A percentile compares a stretch with the other conserved stretches of the same genome.
Conservation (phyloP, 2,113 vertebrate species). For the Fukomys damarensis region DNA sequence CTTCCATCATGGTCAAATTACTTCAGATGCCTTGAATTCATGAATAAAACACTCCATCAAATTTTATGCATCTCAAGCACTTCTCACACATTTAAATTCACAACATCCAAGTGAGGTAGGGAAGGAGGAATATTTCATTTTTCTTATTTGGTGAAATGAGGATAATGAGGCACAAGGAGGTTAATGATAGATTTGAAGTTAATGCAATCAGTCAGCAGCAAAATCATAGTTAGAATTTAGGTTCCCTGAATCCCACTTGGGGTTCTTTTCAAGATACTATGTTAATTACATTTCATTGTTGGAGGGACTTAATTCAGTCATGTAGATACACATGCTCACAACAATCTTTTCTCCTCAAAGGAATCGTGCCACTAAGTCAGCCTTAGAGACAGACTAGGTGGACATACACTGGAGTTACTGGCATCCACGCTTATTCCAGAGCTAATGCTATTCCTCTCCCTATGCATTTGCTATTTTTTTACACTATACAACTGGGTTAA, state of each 20-base stretch:
- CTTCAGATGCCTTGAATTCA: conserved; percentile 80
- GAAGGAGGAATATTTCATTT: conserved; percentile 80
- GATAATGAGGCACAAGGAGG: conserved; percentile 81
- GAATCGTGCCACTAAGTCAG: conserved; percentile 45
- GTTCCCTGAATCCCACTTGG: conserved; percentile 70
- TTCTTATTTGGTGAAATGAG: conserved; percentile 82
- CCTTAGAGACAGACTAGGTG: not conserved
- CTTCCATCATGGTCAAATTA: conserved; percentile 79
- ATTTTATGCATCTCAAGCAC: conserved; percentile 81
- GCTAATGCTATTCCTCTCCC: not conserved
- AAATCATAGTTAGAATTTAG: conserved; percentile 72
- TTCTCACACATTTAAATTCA: conserved; percentile 82
- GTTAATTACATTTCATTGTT: conserved; percentile 62
- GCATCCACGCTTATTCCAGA: not conserved
- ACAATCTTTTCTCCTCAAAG: not conserved
- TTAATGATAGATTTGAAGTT: conserved; percentile 82
- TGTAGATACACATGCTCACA: conserved; percentile 56
- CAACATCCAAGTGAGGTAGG: conserved; percentile 76
- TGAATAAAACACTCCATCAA: conserved; percentile 82
- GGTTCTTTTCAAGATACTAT: conserved; percentile 62
- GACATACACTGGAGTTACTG: not conserved
- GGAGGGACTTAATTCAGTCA: conserved; percentile 42
- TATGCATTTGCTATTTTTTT: conserved; percentile 22
- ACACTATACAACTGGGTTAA: conserved; percentile 15
- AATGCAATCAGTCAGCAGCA: conserved; percentile 81